Percentiles rank a stretch among this genome's conserved stretches.
phyloP scores from a whole-genome alignment of 2,113 vertebrate species.

The Callospermophilus lateralis region DNA sequence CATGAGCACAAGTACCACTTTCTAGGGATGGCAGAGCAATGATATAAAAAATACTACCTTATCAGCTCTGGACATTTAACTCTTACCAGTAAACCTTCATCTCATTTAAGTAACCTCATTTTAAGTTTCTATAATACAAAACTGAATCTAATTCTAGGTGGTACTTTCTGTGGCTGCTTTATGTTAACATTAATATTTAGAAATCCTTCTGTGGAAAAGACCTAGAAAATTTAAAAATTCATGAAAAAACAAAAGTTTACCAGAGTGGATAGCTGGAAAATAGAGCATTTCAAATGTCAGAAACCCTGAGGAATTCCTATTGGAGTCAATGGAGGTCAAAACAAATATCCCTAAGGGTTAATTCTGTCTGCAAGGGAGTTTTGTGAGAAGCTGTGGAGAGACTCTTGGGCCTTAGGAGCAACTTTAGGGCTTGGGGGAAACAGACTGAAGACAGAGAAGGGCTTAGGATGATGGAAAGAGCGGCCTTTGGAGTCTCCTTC shows the following conservation, averaged over 20 bases:
- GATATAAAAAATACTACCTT: neutral
- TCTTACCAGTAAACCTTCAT: neutral
- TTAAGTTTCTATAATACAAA: neutral
- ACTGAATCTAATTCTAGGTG: neutral
- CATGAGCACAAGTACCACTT: neutral
- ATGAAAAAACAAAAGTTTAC: neutral
- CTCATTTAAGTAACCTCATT: neutral
- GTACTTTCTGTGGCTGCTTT: neutral
- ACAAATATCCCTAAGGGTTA: neutral
- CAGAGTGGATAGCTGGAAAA: neutral
- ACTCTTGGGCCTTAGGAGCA: neutral
- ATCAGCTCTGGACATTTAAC: neutral
- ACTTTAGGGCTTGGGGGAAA: neutral
- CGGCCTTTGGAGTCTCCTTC: neutral
- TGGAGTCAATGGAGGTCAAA: neutral
- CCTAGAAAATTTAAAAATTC: constrained; percentile 9
- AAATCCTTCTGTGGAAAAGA: neutral
- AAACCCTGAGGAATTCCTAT: neutral
- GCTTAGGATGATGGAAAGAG: neutral
- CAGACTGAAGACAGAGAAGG: neutral
- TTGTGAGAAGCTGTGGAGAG: neutral
- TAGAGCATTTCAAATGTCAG: neutral
- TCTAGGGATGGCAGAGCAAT: neutral
- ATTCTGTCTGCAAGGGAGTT: neutral
- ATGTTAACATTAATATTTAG: constrained; percentile 29